Evolutionary conservation across 2,888 invertebrate species (phyloP).

Genomic region (Actias luna): DNA sequence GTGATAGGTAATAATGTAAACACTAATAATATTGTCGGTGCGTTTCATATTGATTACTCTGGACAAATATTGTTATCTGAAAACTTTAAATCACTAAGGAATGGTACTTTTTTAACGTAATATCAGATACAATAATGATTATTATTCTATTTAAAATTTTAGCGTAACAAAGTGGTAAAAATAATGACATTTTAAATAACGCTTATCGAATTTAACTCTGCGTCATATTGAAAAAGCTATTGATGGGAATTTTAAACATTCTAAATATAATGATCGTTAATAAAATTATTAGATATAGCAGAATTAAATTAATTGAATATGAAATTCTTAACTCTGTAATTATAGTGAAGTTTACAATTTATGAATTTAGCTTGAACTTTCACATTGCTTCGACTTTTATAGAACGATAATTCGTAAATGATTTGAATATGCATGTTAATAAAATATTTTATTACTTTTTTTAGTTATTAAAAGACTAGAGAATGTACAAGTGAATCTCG

Average conservation of each 20-base stretch:
- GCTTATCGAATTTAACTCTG: background rate
- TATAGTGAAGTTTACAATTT: background rate
- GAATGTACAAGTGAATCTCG: slow-evolving; percentile 82
- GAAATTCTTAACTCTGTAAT: background rate
- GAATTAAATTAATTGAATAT: too few relatives aligned
- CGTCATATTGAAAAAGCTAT: background rate
- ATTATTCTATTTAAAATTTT: too few relatives aligned
- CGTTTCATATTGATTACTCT: too few relatives aligned
- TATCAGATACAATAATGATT: too few relatives aligned
- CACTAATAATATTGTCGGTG: too few relatives aligned
- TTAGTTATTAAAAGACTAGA: slow-evolving; percentile 77
- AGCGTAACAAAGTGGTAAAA: background rate
- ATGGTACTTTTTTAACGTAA: too few relatives aligned
- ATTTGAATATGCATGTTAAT: background rate
- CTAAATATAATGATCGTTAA: background rate
- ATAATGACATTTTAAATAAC: background rate
- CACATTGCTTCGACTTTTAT: background rate
- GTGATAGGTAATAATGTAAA: too few relatives aligned
- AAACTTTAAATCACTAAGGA: too few relatives aligned
- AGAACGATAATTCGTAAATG: background rate
- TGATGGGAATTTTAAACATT: background rate
- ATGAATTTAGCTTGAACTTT: background rate
- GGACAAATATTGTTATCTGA: too few relatives aligned
- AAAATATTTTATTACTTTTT: slow-evolving; percentile 32
- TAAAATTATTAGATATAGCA: background rate